Base-by-base conservation (phyloP, 2,113 vertebrate species). In the Lepus americanus region DNA sequence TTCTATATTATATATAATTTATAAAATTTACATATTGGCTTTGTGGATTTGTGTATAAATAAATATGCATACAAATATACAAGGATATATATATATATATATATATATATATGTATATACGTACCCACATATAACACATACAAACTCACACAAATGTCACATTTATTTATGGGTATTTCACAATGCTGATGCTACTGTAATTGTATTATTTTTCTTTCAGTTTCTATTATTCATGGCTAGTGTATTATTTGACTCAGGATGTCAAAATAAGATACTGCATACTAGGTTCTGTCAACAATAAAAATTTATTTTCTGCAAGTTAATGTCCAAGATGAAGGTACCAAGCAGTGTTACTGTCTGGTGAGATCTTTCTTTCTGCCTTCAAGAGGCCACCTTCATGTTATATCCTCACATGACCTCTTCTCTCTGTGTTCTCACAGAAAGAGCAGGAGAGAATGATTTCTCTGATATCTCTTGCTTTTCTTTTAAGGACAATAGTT, bases 151-250 rank as follows among this genome's bases (percentile, higher is more conserved):
- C 44, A 44, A 44, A 39, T 4, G 4, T 85, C 82, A 49, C 20
- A 79, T 33, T 82, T 76, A 78, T 70, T 92, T 89, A 9, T 78
- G 86, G 31, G 8, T n/a, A 74, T 92, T 92, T 95, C 39, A 49
- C 67, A 77, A 33, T 78, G 23, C 25, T 87, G 63, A 64, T 59
- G 16, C 13, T 85, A 67, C 27, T 73, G 9, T 72, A 67, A 86
- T 23, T 33, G 2, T 49, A 78, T 29, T 55, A 9, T 25, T 84
- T 91, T 86, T 78, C 86, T 85, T 83, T 93, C 29, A 27, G 6
- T 86, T 86, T 67, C 31, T 44, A 51, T 86, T 81, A 73, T 67
- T 89, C 36, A 44, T 89, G 67, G 1, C 5, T 44, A 81, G 10
- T 72, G 22, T 82, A 36, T 73, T 92, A 66, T 22, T 92, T 53